phyloP scores from a whole-genome alignment of 1,140 invertebrate species.

The Aphelinus certus region DNA sequence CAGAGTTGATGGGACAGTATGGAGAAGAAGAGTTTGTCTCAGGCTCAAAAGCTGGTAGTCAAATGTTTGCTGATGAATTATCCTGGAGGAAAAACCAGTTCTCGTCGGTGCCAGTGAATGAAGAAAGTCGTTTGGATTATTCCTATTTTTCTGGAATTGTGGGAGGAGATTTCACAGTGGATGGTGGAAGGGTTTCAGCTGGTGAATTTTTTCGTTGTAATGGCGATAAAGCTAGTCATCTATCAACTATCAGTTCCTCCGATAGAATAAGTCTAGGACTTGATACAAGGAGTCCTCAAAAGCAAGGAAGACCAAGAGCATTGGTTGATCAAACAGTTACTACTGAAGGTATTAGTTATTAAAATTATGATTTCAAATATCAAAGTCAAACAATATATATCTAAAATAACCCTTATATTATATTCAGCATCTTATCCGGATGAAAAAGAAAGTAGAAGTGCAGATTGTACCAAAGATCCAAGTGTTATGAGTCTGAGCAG shows the following conservation, averaged over 20 bases:
- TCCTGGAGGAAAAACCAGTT: slow-evolving; percentile 49
- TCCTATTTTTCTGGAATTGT: slow-evolving; percentile 59
- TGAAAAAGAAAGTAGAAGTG: slow-evolving; percentile 29
- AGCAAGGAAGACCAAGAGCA: slow-evolving; percentile 39
- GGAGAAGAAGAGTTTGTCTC: slow-evolving; percentile 55
- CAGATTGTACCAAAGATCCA: slow-evolving; percentile 44
- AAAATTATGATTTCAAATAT: background rate
- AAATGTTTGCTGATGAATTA: slow-evolving; percentile 52
- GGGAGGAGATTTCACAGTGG: slow-evolving; percentile 53
- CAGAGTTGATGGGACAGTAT: slow-evolving; percentile 53
- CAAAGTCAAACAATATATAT: slow-evolving; percentile 10
- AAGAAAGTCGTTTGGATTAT: slow-evolving; percentile 48
- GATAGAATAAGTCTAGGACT: slow-evolving; percentile 54
- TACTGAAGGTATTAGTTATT: slow-evolving; percentile 46
- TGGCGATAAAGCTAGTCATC: slow-evolving; percentile 49
- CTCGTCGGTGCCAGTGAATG: slow-evolving; percentile 35
- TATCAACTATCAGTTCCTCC: slow-evolving; percentile 37
- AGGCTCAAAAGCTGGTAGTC: slow-evolving; percentile 49
- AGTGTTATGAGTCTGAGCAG: slow-evolving; percentile 58
- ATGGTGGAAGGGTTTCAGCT: slow-evolving; percentile 53
- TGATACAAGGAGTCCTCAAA: slow-evolving; percentile 50
- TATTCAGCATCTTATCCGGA: slow-evolving; percentile 21
- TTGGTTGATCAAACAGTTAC: slow-evolving; percentile 49
- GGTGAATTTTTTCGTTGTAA: slow-evolving; percentile 57
- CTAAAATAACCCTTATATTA: slow-evolving; percentile 19